These are phyloP conservation scores for Polylopha cassiicola DNA, from an alignment of 2,888 invertebrate species.

Conservation along the genomic window DNA sequence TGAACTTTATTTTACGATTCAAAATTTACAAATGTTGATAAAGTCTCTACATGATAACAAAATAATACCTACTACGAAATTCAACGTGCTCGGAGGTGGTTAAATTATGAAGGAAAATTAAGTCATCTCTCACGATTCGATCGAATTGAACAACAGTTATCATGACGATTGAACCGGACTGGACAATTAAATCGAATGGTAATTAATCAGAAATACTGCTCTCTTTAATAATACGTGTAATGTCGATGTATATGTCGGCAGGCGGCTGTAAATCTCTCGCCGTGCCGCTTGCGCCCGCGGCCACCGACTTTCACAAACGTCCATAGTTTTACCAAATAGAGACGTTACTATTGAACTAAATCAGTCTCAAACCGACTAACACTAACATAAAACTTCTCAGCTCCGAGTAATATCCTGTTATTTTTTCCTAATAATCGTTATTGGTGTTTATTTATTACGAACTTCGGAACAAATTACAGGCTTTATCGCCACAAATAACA, in stretches of 20 bases:
- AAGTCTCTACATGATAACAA: too few species aligned
- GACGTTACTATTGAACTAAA: constrained; percentile 68
- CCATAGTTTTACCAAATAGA: constrained; percentile 61
- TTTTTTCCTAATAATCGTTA: constrained; percentile 76
- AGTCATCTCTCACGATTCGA: constrained; percentile 57
- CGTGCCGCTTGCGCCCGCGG: constrained; percentile 56
- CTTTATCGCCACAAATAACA: constrained; percentile 59
- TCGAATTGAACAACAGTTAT: constrained; percentile 53
- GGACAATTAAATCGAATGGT: constrained; percentile 60
- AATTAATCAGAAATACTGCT: constrained; percentile 67
- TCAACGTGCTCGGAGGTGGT: constrained; percentile 47
- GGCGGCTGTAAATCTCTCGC: constrained; percentile 65
- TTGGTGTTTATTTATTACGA: constrained; percentile 77
- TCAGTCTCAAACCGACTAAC: constrained; percentile 55
- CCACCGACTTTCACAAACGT: constrained; percentile 65
- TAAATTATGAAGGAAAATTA: constrained; percentile 46
- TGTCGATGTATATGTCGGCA: constrained; percentile 56
- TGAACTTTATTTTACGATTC: constrained; percentile 1
- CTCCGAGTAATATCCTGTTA: constrained; percentile 72
- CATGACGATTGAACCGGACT: constrained; percentile 55
- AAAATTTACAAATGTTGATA: too few species aligned
- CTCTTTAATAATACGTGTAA: constrained; percentile 71
- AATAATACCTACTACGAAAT: too few species aligned
- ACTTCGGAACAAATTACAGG: constrained; percentile 72
- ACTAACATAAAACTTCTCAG: constrained; percentile 60